Conservation (phyloP, 2,113 vertebrate genomes). For the Picathartes gymnocephalus region DNA sequence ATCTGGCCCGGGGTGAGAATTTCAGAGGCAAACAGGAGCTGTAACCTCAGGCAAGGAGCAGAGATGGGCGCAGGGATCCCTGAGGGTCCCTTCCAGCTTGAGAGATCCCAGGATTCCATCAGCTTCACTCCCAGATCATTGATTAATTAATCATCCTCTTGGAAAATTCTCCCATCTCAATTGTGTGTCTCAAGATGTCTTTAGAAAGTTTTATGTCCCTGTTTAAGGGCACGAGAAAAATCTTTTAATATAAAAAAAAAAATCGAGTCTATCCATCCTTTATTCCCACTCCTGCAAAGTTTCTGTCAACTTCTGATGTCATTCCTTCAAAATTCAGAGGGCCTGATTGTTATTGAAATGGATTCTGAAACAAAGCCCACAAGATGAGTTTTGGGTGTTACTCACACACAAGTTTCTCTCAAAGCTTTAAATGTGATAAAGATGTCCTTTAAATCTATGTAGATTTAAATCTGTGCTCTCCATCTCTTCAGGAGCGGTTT, state of each 20-base stretch:
- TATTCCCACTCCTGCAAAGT: background rate
- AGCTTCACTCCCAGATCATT: background rate
- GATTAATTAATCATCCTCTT: background rate
- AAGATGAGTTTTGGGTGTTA: background rate
- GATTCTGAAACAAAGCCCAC: background rate
- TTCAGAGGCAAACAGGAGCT: background rate
- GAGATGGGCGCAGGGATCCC: background rate
- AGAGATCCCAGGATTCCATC: background rate
- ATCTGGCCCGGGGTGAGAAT: background rate
- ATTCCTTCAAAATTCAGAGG: background rate
- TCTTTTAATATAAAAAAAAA: fast-evolving
- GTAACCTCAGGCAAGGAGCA: background rate
- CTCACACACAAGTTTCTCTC: background rate
- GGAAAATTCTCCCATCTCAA: background rate
- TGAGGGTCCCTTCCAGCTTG: background rate
- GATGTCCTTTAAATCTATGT: background rate
- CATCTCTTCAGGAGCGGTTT: background rate
- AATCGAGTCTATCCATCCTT: no score
- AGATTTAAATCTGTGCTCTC: background rate
- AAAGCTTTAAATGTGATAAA: background rate
- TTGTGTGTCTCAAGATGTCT: background rate
- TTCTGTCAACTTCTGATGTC: background rate
- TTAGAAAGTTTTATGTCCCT: fast-evolving
- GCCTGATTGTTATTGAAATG: background rate
- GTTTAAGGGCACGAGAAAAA: background rate